Evolutionary conservation across 2,113 vertebrate species (phyloP).

Genomic region (Jacana jacana): DNA sequence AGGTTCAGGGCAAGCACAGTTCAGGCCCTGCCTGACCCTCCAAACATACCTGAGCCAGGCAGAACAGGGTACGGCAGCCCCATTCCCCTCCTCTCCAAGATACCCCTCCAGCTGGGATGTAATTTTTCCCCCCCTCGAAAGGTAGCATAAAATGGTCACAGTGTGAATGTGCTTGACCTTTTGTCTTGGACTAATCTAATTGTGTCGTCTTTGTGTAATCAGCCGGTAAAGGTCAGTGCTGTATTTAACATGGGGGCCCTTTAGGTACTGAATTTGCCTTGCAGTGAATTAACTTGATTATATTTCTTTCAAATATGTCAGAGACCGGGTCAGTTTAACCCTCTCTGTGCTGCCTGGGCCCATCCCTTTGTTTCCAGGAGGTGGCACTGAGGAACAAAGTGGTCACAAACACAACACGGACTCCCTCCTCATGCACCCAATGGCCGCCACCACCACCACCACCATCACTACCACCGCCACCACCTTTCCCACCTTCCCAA

Average conservation of each 20-base stretch:
- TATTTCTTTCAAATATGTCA: constrained; percentile 85
- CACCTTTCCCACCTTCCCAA: constrained; percentile 19
- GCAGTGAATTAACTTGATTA: constrained; percentile 97
- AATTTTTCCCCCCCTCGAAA: constrained; percentile 57
- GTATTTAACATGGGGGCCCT: constrained; percentile 92
- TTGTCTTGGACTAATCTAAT: constrained; percentile 94
- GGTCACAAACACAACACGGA: background rate
- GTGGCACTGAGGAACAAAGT: background rate
- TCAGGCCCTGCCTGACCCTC: background rate
- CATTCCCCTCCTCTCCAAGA: background rate
- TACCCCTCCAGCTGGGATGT: constrained; percentile 48
- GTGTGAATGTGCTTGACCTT: constrained; percentile 94
- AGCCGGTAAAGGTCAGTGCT: constrained; percentile 92
- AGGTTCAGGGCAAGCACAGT: background rate
- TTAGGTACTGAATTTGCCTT: constrained; percentile 95
- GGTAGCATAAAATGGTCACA: constrained; percentile 85
- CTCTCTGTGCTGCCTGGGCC: constrained; percentile 48
- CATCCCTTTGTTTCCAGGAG: constrained; percentile 29
- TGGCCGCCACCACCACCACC: background rate
- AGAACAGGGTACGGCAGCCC: background rate
- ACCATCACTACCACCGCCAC: background rate
- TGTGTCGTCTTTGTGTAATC: constrained; percentile 96
- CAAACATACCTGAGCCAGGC: background rate
- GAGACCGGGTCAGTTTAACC: constrained; percentile 81
- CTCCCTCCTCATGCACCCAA: background rate